A percentile compares a stretch with the other conserved stretches of the same genome.
phyloP scores from a whole-genome alignment of 1,140 invertebrate genomes.

The Oedothorax gibbosus region DNA sequence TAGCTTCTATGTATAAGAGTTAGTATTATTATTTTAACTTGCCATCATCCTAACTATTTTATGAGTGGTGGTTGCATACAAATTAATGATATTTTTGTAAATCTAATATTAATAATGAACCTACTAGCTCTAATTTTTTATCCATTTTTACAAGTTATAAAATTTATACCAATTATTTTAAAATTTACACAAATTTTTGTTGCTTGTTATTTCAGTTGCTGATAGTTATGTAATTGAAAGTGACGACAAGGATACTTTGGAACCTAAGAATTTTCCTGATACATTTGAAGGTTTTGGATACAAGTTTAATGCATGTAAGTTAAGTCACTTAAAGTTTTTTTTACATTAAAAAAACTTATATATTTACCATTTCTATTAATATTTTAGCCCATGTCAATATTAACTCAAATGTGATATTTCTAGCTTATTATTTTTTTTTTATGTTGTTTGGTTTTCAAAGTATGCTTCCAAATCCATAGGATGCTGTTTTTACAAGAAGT shows the following conservation, averaged over 20 bases:
- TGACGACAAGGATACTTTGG: conserved; percentile 1
- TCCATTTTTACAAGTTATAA: neutral
- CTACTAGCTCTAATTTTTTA: neutral
- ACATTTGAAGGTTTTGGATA: conserved; percentile 65
- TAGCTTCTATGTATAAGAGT: too few species aligned
- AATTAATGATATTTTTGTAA: neutral
- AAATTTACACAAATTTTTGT: neutral
- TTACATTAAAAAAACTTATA: too few species aligned
- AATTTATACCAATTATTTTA: neutral
- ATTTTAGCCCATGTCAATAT: too few species aligned
- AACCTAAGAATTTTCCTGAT: conserved; percentile 62
- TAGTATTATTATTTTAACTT: too few species aligned
- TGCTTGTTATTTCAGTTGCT: neutral
- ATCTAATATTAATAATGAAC: neutral
- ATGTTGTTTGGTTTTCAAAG: too few species aligned
- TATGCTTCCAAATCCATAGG: too few species aligned
- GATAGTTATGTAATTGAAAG: neutral
- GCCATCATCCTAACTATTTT: too few species aligned
- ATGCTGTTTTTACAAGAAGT: too few species aligned
- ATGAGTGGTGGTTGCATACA: neutral
- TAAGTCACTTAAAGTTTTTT: too few species aligned
- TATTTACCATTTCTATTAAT: too few species aligned
- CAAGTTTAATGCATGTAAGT: conserved; percentile 65
- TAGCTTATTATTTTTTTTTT: too few species aligned
- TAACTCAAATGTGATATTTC: too few species aligned